Base-by-base conservation (phyloP, 2,797 vertebrate genomes). In the Lepilemur septentrionalis region DNA sequence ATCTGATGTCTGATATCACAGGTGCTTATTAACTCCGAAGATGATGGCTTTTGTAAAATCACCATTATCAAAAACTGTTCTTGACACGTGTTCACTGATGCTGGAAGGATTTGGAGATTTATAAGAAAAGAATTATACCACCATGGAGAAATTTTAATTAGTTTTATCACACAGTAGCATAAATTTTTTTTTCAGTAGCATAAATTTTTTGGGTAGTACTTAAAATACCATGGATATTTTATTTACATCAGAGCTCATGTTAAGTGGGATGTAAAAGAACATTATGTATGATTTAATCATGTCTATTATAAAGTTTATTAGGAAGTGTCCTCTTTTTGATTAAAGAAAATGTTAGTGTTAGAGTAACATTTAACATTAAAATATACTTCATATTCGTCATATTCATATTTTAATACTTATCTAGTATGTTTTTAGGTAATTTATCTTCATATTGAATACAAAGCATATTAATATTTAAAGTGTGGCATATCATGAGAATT, bases 211-310 rank as follows among this genome's bases (percentile, higher is more conserved):
- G 6, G 41, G 50, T 73, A 35, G 46, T 57, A 43, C 48, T 78
- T 86, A 87, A 92, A 96, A 79, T 80, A 52, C n/a, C 70, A 61
- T 38, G 25, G 14, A 25, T 79, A 32, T 69, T 65, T 67, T 46
- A 81, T 72, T 89, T 85, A 32, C 5, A 50, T 23, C 18, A 94
- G 63, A 78, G 78, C 59, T 85, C 63, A 50, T 23, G 30, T 88
- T 80, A 80, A 85, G 80, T 95, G 38, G 41, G 25, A 69, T 80
- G 7, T 46, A 50, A 89, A 89, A 82, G 18, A 70, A 50, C 30
- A 89, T 17, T 73, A 89, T 93, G 8, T 43, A 57, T 81, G 57
- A 59, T 78, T 82, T 92, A 63, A 92, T 59, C 43, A 93, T 92
- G 32, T 76, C 8, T 72, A 41, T 85, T 89, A 30, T 25, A 41